These are phyloP conservation scores for Erythrolamprus reginae DNA, from an alignment of 2,113 vertebrate genomes.

Conservation along the genomic window DNA sequence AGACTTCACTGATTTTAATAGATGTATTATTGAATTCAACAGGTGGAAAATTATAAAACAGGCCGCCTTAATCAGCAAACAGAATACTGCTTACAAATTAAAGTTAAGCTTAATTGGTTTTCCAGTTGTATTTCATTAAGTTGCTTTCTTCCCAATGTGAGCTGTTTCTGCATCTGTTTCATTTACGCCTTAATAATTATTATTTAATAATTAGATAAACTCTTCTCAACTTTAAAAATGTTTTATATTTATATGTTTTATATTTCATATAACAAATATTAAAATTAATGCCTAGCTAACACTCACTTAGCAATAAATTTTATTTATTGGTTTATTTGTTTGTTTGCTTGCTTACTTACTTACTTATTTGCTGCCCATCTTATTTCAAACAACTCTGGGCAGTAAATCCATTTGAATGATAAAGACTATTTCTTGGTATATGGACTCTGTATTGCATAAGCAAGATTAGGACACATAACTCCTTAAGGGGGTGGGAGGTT, in stretches of 20 bases:
- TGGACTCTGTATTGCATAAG: neutral
- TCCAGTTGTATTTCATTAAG: slow-evolving; percentile 28
- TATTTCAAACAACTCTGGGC: neutral
- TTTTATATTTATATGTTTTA: neutral
- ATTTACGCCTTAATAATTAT: slow-evolving; percentile 16
- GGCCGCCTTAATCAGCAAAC: slow-evolving; percentile 32
- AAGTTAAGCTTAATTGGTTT: slow-evolving; percentile 41
- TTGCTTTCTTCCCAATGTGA: slow-evolving; percentile 23
- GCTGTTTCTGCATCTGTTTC: slow-evolving; percentile 31
- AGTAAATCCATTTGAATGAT: neutral
- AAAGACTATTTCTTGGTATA: neutral
- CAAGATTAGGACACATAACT: neutral
- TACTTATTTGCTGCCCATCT: neutral
- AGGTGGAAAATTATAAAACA: slow-evolving; percentile 50
- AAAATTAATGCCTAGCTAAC: neutral
- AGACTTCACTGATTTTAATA: slow-evolving; percentile 35
- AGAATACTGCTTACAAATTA: slow-evolving; percentile 32
- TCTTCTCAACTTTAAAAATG: neutral
- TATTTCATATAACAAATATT: neutral
- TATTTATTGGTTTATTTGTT: neutral
- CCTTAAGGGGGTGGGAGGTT: neutral
- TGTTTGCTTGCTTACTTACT: neutral
- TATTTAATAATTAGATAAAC: neutral
- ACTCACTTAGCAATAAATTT: neutral
- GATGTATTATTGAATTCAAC: slow-evolving; percentile 48